phyloP scores from a whole-genome alignment of 64 coral and sea anemone genomes.

The Montipora foliosa region DNA sequence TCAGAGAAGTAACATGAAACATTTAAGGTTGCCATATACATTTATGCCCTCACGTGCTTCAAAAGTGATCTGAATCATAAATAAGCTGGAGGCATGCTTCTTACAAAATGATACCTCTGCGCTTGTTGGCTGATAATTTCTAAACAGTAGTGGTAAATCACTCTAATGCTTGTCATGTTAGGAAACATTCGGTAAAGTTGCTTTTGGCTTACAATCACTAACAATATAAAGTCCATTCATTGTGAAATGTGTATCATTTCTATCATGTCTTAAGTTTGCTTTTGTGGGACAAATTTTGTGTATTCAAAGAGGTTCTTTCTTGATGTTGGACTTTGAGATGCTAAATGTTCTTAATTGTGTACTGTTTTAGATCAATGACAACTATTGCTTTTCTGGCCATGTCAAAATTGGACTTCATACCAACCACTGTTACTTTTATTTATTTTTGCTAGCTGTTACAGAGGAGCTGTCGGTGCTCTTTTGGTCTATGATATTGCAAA shows the following conservation, averaged over 20 bases:
- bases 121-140: too few species aligned
- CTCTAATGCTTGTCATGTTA: neutral
- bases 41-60: neutral
- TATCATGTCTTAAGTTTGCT: neutral
- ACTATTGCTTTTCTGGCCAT: neutral
- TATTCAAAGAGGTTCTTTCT: too few species aligned
- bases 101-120: neutral
- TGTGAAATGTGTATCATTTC: neutral
- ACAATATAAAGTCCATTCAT: too few species aligned
- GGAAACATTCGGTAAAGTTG: neutral
- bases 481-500: conserved; percentile 99
- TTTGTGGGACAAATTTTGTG: neutral
- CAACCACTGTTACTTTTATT: neutral
- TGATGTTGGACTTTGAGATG: neutral
- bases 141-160: neutral
- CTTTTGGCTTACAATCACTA: neutral
- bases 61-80: neutral
- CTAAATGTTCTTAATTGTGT: too few species aligned
- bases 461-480: conserved; percentile 95
- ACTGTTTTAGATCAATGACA: neutral
- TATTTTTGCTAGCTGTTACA: conserved; percentile 70
- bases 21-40: neutral
- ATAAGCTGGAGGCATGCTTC: neutral
- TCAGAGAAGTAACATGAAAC: neutral
- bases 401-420: neutral